Conservation (phyloP, 1,140 invertebrate genomes). For the Colletes latitarsis region DNA sequence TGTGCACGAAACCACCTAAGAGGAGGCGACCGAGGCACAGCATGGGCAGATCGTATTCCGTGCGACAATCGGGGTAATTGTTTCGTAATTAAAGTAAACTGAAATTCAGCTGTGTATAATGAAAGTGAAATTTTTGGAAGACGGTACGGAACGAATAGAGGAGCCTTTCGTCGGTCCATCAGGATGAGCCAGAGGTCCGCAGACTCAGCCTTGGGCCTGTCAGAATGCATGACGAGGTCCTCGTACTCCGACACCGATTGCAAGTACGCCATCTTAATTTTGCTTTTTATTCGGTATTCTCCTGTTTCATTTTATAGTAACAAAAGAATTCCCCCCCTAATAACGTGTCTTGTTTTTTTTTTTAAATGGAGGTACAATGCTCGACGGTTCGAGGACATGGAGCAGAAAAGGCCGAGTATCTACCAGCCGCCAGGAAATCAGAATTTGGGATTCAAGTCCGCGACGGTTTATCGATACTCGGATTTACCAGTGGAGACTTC, state of each 20-base stretch:
- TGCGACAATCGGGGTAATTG: constrained; percentile 74
- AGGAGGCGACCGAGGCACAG: constrained; percentile 79
- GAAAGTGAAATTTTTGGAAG: constrained; percentile 56
- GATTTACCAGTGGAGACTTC: constrained; percentile 64
- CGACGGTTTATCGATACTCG: constrained; percentile 73
- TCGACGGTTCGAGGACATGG: constrained; percentile 58
- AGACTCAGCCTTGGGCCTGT: constrained; percentile 82
- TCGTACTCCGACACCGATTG: constrained; percentile 84
- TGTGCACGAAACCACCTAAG: constrained; percentile 90
- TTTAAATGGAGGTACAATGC: constrained; percentile 40
- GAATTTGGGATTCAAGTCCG: constrained; percentile 58
- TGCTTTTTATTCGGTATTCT: no score
- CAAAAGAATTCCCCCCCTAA: not conserved
- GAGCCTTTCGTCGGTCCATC: constrained; percentile 83
- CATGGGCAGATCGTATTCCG: constrained; percentile 70
- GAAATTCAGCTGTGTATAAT: not conserved
- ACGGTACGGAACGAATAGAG: constrained; percentile 76
- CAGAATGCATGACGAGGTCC: constrained; percentile 82
- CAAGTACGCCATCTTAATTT: constrained; percentile 69
- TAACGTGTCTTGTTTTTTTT: not conserved
- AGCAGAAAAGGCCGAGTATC: constrained; percentile 21
- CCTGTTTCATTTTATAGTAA: no score
- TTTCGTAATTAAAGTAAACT: not conserved
- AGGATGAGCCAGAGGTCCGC: constrained; percentile 87
- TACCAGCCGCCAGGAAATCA: constrained; percentile 59